Percentiles rank a stretch among this genome's conserved stretches.
Conservation (phyloP, 2,888 invertebrate species). For the Crocallis elinguaria region DNA sequence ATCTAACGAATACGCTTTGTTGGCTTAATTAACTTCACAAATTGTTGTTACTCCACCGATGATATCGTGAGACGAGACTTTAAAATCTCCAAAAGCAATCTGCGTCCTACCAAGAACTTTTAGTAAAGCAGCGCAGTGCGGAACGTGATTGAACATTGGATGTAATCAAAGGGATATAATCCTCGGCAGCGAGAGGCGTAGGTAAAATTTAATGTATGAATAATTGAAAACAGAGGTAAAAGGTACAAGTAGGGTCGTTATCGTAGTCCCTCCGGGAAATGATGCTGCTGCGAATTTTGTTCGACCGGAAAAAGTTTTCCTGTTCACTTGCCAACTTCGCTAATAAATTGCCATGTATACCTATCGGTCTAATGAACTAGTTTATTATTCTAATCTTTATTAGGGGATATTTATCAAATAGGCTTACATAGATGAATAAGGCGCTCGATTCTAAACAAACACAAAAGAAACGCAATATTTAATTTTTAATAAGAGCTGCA, state of each 20-base stretch:
- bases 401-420: neutral
- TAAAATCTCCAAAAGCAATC: slow-evolving; percentile 55
- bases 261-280: slow-evolving; percentile 69
- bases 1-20: slow-evolving; percentile 69
- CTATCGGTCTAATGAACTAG: slow-evolving; percentile 55
- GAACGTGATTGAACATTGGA: slow-evolving; percentile 61
- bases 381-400: slow-evolving; percentile 36
- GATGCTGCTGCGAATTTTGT: slow-evolving; percentile 63
- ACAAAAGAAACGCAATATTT: neutral
- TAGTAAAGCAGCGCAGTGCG: slow-evolving; percentile 46
- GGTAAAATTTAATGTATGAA: slow-evolving; percentile 73
- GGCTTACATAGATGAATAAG: no score
- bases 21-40: slow-evolving; percentile 73
- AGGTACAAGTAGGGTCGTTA: slow-evolving; percentile 74
- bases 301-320: slow-evolving; percentile 58
- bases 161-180: slow-evolving; percentile 64
- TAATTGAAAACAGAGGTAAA: slow-evolving; percentile 77
- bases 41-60: slow-evolving; percentile 62
- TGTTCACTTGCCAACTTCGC: slow-evolving; percentile 53
- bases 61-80: slow-evolving; percentile 44
- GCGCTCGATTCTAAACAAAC: neutral
- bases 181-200: slow-evolving; percentile 49
- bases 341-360: slow-evolving; percentile 43
- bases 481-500: neutral
- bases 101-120: slow-evolving; percentile 43